Percentiles rank a stretch among this genome's conserved stretches.
These are phyloP conservation scores for Stenchaetothrips biformis DNA, from an alignment of 2,888 invertebrate genomes.

Conservation along the genomic window DNA sequence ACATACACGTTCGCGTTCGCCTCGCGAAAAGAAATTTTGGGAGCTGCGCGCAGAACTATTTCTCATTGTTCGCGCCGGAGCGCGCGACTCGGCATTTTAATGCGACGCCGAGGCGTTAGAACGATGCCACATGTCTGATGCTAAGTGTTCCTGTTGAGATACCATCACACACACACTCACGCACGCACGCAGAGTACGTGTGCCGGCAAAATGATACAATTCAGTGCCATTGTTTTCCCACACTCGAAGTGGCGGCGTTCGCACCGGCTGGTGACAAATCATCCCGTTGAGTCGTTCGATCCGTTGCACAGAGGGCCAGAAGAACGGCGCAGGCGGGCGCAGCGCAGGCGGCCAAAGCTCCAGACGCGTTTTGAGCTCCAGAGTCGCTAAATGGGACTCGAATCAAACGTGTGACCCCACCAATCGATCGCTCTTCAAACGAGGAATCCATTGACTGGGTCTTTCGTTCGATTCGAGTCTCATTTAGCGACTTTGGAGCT, in stretches of 20 bases:
- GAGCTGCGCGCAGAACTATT: not conserved
- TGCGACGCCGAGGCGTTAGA: not conserved
- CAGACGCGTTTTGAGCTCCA: too few relatives aligned
- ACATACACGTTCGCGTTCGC: too few relatives aligned
- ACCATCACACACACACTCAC: not conserved
- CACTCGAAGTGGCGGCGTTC: not conserved
- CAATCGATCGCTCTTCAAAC: too few relatives aligned
- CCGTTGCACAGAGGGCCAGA: too few relatives aligned
- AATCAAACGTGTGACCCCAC: too few relatives aligned
- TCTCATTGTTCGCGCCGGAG: not conserved
- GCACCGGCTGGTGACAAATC: not conserved
- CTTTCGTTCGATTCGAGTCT: too few relatives aligned
- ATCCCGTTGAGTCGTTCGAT: too few relatives aligned
- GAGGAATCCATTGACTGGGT: too few relatives aligned
- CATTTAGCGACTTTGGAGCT: too few relatives aligned
- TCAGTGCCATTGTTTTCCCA: conserved; percentile 6
- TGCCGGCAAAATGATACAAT: not conserved
- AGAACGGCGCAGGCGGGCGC: too few relatives aligned
- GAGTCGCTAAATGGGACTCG: too few relatives aligned
- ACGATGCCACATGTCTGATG: conserved; percentile 12
- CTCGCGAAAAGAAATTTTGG: conserved; percentile 17
- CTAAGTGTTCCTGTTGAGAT: conserved; percentile 11
- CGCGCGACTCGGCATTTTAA: not conserved
- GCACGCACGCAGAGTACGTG: not conserved
- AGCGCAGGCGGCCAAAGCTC: too few relatives aligned